Evolutionary conservation across 2,113 vertebrate species (phyloP), one percentile per base, ranked within the genome.

Genomic region (Plectropomus leopardus): DNA sequence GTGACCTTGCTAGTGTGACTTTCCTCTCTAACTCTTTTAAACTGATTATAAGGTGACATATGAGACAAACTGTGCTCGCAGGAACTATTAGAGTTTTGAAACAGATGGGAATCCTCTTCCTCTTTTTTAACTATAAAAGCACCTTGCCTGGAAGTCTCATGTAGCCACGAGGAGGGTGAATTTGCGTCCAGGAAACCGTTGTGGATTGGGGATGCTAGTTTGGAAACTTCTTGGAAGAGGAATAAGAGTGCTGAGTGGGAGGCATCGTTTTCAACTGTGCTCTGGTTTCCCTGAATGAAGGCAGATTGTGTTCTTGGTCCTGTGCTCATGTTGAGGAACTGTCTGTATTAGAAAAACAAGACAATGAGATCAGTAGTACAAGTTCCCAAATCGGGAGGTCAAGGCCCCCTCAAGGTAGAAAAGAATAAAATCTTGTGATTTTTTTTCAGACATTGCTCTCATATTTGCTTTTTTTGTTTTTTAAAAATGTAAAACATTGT

Each of bases 181-280:
- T 64, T 59, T 23, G 77, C 42, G 17, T 81, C 89, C 17, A 55
- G 6, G 5, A 69, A 65, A 54, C 72, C 64, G 44, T 28, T 51
- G 42, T 86, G 88, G 32, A 54, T 40, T 3, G 94, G 91, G 21
- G 91, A 70, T 0, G 83, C 78, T 5, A 95, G 85, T 50, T 92
- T 95, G 10, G 95, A 93, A 24, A 94, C 94, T 85, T 96, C 96
- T 70, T 93, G 95, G 47, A 96, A 90, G 67, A 96, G 94, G 76
- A 91, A 91, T 32, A 95, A 78, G 53, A 95, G 91, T 3, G 92
- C 87, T 60, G 92, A 92, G 59, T 81, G 83, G 1, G 93, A 80
- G 23, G 67, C 82, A 32, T 90, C 84, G 4, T 83, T 75, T 47
- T 92, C 90, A 23, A 16, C 42, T 36, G 65, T 19, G 30, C 23